A percentile compares a stretch with the other conserved stretches of the same genome.
Conservation (phyloP, 2,113 vertebrate species). For the Ptilonorhynchus violaceus region DNA sequence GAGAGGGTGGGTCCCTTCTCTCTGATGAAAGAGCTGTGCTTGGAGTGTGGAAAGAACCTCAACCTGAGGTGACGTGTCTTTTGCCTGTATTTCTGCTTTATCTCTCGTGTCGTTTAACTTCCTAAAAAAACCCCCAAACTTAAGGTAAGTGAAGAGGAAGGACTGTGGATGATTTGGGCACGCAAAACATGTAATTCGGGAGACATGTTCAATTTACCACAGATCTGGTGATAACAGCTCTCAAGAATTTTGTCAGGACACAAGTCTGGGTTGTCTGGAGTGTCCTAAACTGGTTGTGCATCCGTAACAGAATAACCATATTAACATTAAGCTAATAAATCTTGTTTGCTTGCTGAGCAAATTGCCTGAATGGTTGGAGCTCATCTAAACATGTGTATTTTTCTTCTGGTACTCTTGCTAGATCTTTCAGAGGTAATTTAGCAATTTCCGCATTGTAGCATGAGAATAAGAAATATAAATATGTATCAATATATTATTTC, state of each 20-base stretch:
- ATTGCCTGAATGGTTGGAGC: neutral
- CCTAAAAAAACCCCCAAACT: neutral
- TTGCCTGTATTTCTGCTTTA: neutral
- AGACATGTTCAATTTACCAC: neutral
- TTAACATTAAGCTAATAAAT: neutral
- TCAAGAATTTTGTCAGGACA: neutral
- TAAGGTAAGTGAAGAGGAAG: neutral
- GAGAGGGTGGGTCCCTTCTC: neutral
- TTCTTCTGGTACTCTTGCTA: neutral
- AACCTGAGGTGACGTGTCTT: constrained; percentile 8
- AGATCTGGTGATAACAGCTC: neutral
- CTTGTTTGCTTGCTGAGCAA: neutral
- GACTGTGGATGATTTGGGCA: neutral
- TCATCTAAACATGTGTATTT: neutral
- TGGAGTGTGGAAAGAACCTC: neutral
- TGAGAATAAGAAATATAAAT: neutral
- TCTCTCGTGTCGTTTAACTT: neutral
- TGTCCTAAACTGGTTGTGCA: neutral
- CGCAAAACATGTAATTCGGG: neutral
- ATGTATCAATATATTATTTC: neutral
- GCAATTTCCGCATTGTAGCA: neutral
- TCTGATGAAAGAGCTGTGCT: neutral
- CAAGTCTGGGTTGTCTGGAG: neutral
- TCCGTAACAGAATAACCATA: neutral
- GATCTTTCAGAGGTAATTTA: neutral